A percentile compares a stretch with the other conserved stretches of the same genome.
Conservation (phyloP, 2,888 invertebrate genomes). For the Drosophila limbata region DNA sequence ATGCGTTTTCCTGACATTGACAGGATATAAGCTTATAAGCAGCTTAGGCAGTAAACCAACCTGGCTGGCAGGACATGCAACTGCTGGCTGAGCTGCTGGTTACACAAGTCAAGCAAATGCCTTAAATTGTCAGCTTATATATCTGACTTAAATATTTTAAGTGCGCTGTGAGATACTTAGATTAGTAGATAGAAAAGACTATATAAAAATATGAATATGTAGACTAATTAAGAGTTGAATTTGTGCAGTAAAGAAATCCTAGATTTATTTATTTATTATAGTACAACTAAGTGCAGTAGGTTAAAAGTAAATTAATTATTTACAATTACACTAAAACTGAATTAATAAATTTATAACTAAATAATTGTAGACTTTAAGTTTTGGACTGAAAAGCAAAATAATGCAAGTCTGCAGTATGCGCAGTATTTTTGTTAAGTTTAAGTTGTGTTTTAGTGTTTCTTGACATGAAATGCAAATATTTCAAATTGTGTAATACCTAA, state of each 20-base stretch:
- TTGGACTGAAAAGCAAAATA: too few species aligned
- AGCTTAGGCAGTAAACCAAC: slow-evolving; percentile 18
- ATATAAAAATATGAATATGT: not conserved
- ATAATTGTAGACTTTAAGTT: too few species aligned
- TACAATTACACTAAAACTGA: too few species aligned
- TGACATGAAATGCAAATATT: not conserved
- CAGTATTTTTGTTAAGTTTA: too few species aligned
- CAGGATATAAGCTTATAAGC: slow-evolving; percentile 32
- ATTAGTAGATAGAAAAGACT: not conserved
- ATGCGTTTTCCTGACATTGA: slow-evolving; percentile 29
- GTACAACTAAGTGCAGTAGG: too few species aligned
- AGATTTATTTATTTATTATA: too few species aligned
- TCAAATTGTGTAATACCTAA: not conserved
- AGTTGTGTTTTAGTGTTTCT: too few species aligned
- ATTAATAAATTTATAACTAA: too few species aligned
- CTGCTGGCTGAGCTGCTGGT: slow-evolving; percentile 3
- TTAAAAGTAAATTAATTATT: too few species aligned
- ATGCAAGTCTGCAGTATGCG: too few species aligned
- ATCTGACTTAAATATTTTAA: not conserved
- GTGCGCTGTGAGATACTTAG: not conserved
- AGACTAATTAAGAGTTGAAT: not conserved
- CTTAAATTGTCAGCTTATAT: slow-evolving; percentile 14
- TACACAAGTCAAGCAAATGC: slow-evolving; percentile 22
- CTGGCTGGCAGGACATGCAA: slow-evolving; percentile 3
- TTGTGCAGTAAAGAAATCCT: too few species aligned